Conservation (phyloP, 2,888 invertebrate species). For the Geotrupes spiniger region DNA sequence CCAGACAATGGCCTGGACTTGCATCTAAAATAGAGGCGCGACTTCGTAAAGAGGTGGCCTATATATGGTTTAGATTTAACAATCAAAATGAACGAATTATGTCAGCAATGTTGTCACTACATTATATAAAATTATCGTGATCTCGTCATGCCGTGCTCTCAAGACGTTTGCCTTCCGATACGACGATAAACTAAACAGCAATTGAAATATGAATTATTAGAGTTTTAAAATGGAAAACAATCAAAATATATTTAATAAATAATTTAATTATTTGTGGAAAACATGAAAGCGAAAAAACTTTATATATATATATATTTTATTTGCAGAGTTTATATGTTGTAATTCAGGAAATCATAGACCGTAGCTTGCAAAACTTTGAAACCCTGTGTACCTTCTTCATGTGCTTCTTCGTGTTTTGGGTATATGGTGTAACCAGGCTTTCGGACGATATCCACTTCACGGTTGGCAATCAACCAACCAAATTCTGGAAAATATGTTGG, state of each 20-base stretch:
- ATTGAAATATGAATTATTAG: too few species aligned
- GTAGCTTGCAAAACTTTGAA: constrained; percentile 1
- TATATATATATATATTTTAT: constrained; percentile 1
- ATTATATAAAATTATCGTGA: too few species aligned
- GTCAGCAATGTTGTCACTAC: too few species aligned
- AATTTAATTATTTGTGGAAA: background rate
- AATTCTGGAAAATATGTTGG: constrained; percentile 29
- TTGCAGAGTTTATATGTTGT: constrained; percentile 16
- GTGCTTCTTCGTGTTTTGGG: constrained; percentile 20
- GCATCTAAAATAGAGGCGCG: too few species aligned
- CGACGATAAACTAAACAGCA: too few species aligned
- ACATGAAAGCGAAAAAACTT: background rate
- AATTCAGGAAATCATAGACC: background rate
- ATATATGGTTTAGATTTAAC: too few species aligned
- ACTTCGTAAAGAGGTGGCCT: too few species aligned
- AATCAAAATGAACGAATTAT: too few species aligned
- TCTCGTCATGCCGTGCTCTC: too few species aligned
- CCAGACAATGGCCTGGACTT: too few species aligned
- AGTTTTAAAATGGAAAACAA: too few species aligned
- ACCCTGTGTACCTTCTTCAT: constrained; percentile 6
- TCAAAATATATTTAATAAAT: background rate
- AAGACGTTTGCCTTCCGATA: too few species aligned
- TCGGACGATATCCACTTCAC: constrained; percentile 29
- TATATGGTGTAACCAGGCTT: constrained; percentile 24
- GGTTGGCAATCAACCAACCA: constrained; percentile 25